phyloP scores from a whole-genome alignment of 2,888 invertebrate species.

The Heliconius aoede region DNA sequence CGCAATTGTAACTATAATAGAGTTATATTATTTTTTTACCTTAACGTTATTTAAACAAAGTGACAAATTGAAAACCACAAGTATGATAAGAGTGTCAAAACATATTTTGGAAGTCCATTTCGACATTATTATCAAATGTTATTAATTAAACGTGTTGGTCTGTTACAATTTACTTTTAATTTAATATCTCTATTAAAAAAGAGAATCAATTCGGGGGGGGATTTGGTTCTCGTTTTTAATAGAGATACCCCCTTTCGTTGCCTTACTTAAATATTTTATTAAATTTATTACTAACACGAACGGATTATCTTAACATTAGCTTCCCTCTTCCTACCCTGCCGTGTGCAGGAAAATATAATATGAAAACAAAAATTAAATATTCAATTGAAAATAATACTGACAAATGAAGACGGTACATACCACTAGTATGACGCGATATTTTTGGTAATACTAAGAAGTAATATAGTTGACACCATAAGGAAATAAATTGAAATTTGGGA shows the following conservation, averaged over 20 bases:
- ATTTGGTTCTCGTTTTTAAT: no score
- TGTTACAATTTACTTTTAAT: not conserved
- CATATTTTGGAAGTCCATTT: conserved; percentile 30
- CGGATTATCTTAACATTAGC: no score
- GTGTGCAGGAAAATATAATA: no score
- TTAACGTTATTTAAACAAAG: not conserved
- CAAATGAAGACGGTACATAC: not conserved
- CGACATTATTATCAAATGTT: not conserved
- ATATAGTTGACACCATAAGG: not conserved
- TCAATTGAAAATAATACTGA: not conserved
- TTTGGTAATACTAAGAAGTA: not conserved
- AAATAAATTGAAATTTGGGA: not conserved
- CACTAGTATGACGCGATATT: not conserved
- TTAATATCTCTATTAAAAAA: no score
- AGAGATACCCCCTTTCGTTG: no score
- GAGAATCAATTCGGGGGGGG: no score
- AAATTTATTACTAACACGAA: no score
- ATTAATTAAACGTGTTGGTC: no score
- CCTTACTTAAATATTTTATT: no score
- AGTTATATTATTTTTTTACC: not conserved
- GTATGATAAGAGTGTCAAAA: conserved; percentile 24
- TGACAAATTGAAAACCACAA: conserved; percentile 32
- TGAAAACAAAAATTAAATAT: no score
- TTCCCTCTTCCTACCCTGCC: no score
- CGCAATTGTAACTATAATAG: no score